phyloP scores from a whole-genome alignment of 2,888 invertebrate species.

The Pseudoips prasinana region DNA sequence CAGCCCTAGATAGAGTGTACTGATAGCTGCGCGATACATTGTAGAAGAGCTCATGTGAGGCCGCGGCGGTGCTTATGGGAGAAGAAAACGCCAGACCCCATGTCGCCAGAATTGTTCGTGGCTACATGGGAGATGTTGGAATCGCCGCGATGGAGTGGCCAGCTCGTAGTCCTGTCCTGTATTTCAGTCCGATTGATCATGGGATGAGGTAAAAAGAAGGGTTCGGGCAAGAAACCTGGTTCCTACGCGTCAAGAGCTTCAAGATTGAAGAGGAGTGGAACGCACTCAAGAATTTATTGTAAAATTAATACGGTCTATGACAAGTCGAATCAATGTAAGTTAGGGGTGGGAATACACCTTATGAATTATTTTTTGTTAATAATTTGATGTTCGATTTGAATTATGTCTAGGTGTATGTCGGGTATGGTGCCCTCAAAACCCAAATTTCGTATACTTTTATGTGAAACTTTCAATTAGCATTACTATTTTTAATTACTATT shows the following conservation, averaged over 20 bases:
- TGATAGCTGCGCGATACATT: slow-evolving; percentile 5
- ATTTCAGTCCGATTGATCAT: slow-evolving; percentile 6
- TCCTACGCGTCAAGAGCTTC: not conserved
- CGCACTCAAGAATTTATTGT: not conserved
- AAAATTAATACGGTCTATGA: slow-evolving; percentile 1
- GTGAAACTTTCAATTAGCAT: no score
- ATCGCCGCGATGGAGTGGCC: slow-evolving; percentile 1
- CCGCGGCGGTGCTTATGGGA: slow-evolving; percentile 2
- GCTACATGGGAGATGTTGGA: no score
- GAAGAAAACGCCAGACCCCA: slow-evolving; percentile 5
- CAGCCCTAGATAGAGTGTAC: slow-evolving; percentile 8
- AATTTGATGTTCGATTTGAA: no score
- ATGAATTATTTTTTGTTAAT: no score
- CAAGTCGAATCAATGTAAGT: not conserved
- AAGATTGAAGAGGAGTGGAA: slow-evolving; percentile 3
- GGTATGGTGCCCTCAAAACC: no score
- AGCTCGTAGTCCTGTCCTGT: slow-evolving; percentile 5
- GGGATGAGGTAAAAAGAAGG: slow-evolving; percentile 4
- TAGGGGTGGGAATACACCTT: no score
- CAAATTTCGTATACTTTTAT: no score
- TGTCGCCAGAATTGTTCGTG: not conserved
- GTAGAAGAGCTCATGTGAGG: slow-evolving; percentile 3
- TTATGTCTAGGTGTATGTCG: no score
- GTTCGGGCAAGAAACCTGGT: slow-evolving; percentile 1
- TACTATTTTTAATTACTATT: no score